Evolutionary conservation across 2,113 vertebrate genomes (phyloP).

Genomic region (Triplophysa siluroides): DNA sequence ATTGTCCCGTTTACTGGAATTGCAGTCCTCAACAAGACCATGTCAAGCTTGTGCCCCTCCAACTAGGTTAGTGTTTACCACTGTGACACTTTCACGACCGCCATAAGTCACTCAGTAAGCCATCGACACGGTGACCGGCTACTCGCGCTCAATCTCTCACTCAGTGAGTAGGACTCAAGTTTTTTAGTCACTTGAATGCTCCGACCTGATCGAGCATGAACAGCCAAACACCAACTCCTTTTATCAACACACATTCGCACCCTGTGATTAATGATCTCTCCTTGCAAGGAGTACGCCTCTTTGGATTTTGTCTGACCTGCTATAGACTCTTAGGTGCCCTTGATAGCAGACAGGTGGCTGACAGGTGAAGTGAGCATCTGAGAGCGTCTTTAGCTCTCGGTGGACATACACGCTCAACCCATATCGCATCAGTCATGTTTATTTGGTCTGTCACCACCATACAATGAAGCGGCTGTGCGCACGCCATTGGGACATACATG

Average conservation of each 20-base stretch:
- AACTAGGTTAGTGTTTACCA: conserved; percentile 52
- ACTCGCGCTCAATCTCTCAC: conserved; percentile 56
- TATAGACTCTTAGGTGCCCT: conserved; percentile 32
- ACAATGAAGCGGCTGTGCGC: not conserved
- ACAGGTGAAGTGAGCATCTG: conserved; percentile 46
- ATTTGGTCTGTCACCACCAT: conserved; percentile 41
- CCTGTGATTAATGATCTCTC: conserved; percentile 45
- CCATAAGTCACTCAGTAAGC: conserved; percentile 48
- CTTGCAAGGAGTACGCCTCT: conserved; percentile 61
- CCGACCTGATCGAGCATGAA: conserved; percentile 21
- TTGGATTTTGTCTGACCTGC: conserved; percentile 52
- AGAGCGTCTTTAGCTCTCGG: conserved; percentile 30
- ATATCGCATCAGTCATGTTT: conserved; percentile 41
- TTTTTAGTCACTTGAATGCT: conserved; percentile 26
- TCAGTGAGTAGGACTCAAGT: conserved; percentile 41
- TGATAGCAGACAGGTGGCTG: conserved; percentile 49
- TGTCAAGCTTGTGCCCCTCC: conserved; percentile 1
- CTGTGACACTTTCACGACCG: conserved; percentile 58
- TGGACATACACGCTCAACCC: not conserved
- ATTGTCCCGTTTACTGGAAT: conserved; percentile 15
- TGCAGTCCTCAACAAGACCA: not conserved
- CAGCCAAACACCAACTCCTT: conserved; percentile 28
- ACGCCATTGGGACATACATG: conserved; percentile 1
- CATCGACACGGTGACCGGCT: conserved; percentile 45
- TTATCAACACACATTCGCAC: conserved; percentile 32